phyloP scores from a whole-genome alignment of 2,888 invertebrate species.

The Xylocampa areola region DNA sequence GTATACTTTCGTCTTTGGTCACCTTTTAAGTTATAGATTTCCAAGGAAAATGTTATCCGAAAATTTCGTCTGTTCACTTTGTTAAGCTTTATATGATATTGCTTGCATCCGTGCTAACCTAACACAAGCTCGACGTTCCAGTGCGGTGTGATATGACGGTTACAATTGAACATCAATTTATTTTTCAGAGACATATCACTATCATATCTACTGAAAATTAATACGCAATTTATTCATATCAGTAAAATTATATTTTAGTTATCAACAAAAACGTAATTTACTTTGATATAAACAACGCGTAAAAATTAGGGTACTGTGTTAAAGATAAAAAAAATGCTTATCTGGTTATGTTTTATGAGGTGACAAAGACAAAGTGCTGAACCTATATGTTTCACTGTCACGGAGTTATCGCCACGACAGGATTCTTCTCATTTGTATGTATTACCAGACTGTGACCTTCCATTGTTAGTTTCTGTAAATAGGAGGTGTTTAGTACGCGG shows the following conservation, averaged over 20 bases:
- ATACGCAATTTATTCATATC: constrained; percentile 46
- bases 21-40: too few species aligned
- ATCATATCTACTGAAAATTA: constrained; percentile 11
- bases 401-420: constrained; percentile 41
- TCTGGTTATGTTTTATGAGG: constrained; percentile 21
- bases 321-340: constrained; percentile 10
- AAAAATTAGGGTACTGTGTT: constrained; percentile 38
- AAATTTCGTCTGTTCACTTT: too few species aligned
- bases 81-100: too few species aligned
- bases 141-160: too few species aligned
- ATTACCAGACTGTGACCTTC: constrained; percentile 80
- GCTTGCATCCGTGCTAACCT: constrained; percentile 2
- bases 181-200: constrained; percentile 36
- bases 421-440: constrained; percentile 78
- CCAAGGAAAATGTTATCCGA: too few species aligned
- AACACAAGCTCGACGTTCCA: constrained; percentile 3
- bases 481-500: constrained; percentile 80
- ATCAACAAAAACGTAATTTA: constrained; percentile 18
- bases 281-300: constrained; percentile 11
- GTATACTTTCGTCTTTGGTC: too few species aligned
- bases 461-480: constrained; percentile 84
- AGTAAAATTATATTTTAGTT: constrained; percentile 24
- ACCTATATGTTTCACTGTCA: constrained; percentile 27
- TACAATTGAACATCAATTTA: background rate
- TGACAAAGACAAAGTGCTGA: constrained; percentile 37